Evolutionary conservation across 2,797 vertebrate species (phyloP).

Genomic region (Amblyopsis hoosieri): DNA sequence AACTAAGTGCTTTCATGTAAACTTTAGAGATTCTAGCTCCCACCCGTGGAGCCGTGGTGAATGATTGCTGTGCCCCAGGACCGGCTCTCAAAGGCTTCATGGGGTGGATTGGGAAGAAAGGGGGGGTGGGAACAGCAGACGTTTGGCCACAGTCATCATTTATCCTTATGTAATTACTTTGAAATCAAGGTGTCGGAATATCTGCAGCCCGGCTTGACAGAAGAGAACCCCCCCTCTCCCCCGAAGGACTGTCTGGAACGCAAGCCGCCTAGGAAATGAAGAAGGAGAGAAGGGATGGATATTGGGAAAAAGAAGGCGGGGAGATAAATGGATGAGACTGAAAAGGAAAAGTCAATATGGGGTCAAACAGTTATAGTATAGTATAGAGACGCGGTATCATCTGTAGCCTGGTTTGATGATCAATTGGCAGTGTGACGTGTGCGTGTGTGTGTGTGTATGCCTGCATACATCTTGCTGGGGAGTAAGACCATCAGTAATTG

Average conservation of each 20-base stretch:
- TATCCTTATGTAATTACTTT: slow-evolving; percentile 70
- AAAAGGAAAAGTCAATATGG: slow-evolving; percentile 37
- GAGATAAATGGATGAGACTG: slow-evolving; percentile 40
- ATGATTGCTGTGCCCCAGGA: slow-evolving; percentile 64
- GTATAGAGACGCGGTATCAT: slow-evolving; percentile 57
- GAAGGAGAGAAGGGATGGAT: slow-evolving; percentile 26
- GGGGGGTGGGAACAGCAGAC: slow-evolving; percentile 32
- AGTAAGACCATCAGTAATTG: slow-evolving; percentile 3
- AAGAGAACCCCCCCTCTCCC: slow-evolving; percentile 29
- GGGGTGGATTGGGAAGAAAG: slow-evolving; percentile 11
- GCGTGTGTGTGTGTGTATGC: background rate
- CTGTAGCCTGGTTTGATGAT: slow-evolving; percentile 58
- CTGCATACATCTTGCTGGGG: background rate
- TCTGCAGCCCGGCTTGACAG: slow-evolving; percentile 53
- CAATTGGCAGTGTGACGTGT: slow-evolving; percentile 44
- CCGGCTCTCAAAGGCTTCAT: slow-evolving; percentile 57
- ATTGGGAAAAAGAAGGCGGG: slow-evolving; percentile 20
- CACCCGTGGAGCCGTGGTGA: slow-evolving; percentile 44
- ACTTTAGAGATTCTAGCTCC: slow-evolving; percentile 49
- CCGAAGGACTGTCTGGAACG: slow-evolving; percentile 56
- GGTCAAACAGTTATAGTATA: slow-evolving; percentile 61
- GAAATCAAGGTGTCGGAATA: slow-evolving; percentile 70
- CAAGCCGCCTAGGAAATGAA: slow-evolving; percentile 42
- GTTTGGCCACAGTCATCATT: slow-evolving; percentile 67
- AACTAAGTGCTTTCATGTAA: slow-evolving; percentile 38